Base-by-base conservation (phyloP, 2,797 vertebrate species). In the Phoxinus dragarum region DNA sequence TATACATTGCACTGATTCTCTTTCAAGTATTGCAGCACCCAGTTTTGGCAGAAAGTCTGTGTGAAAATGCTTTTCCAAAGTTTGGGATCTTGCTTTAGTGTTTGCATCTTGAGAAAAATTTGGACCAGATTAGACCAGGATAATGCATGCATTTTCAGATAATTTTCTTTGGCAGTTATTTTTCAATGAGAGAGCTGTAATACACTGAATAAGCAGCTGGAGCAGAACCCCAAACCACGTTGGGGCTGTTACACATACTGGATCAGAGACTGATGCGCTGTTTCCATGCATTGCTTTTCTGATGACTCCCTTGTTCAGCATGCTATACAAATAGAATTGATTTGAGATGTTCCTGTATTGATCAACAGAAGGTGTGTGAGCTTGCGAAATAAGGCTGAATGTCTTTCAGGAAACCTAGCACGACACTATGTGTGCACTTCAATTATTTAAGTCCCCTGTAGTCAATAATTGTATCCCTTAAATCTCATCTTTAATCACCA, bases 141-240 rank as follows among this genome's bases (percentile, higher is more conserved):
- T 34, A 56, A 64, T 44, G 76, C 38, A 64, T 64, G 16, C 19
- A n/a, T 80, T 80, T 68, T 80, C 44, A 68, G 31, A 52, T 49
- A 0, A 73, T 49, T 67, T 49, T 80, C 11, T 52, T 73, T 68
- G 42, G 44, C 27, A 38, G 27, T 52, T 54, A 23, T 36, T 44
- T 36, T 67, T 44, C 36, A 10, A 17, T 11, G 47, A 34, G 31
- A 81, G 23, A 81, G 5, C 78, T 49, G 44, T 49, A 66, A 19
- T 27, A 66, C 6, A 77, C 23, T 59, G 6, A 38, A 44, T 12
- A 80, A 52, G 44, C 49, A 36, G 27, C 44, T 80, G 54, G 36
- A 64, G 23, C 23, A 78, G 38, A 61, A 31, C 75, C 54, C 27
- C 75, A 78, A 49, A 34, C n/a, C 27, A 47, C 40, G 5, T 14